Evolutionary conservation across 2,113 vertebrate species (phyloP), one percentile per base, ranked within the genome.

Genomic region (Rhynchopsitta pachyrhyncha): DNA sequence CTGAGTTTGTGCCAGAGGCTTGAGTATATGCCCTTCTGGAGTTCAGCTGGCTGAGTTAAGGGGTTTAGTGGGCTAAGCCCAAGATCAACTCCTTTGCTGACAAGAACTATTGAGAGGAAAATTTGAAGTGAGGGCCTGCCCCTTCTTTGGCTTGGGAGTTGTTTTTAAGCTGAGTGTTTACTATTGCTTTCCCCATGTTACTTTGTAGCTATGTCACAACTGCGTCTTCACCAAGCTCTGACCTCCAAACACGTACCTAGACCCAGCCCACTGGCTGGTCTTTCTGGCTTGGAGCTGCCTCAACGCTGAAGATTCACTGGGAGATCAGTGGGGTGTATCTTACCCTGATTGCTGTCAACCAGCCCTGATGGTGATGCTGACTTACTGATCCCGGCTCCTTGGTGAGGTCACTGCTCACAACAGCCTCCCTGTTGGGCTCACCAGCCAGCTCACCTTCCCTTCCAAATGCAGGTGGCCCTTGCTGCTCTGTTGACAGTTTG

Each of bases 341-440:
- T 47, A 25, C 46, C 18, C 31, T 41, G n/a, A 7, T 20, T 12
- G 1, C 63, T 63, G 66, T 24, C 13, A 27, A 24, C 53, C 49
- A 83, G 64, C 39, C 46, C 22, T 49, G 22, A 5, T 28, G 25
- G 37, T 55, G 52, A 16, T 9, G 6, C 62, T 20, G 60, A 68
- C 41, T 17, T 52, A 42, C 68, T 14, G 10, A 16, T 19, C 23
- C 31, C 6, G 2, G 33, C 37, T 39, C 71, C 35, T 39, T 33
- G 31, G 52, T 11, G 78, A 28, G 66, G 25, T 68, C 46, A 27
- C 33, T 28, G 42, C 29, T 81, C 24, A 39, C 63, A 11, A 20
- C 2, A 0, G 18, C 10, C n/a, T 82, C 27, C 39, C 18, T 19
- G 7, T 50, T 1, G 1, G 11, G 62, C 31, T 64, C 22, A 33